Evolutionary conservation across 2,888 invertebrate species (phyloP), one percentile per base, ranked within the genome.

Genomic region (Volucella inanis): DNA sequence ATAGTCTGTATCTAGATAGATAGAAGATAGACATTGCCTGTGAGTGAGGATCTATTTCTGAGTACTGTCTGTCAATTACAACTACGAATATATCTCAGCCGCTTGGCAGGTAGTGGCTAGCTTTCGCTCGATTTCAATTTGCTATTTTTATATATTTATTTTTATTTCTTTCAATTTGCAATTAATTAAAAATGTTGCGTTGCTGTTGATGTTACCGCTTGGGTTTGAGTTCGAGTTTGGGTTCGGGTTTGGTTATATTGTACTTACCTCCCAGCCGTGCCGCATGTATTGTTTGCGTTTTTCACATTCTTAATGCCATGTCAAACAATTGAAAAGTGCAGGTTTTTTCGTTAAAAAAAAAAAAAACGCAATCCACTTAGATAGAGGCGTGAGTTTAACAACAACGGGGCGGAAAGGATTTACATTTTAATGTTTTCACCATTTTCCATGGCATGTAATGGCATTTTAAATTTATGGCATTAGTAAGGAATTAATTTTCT

Each of bases 271-370:
- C 1, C 47, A n/a, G 14, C 14, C 12, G 8, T 14, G 8, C 45
- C 12, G 18, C 52, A 45, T n/a, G 55, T 77, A 77, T 82, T 82
- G 72, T 83, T 72, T 47, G 54, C 52, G 65, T 43, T 59, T 72
- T 83, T 59, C 67, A 72, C 50, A 74, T 79, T 83, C 79, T 78
- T 64, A 78, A 62, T 78, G 78, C 83, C 31, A 78, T 64, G 67
- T 61, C 67, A 77, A 82, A 78, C 77, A 77, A 82, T 67, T 78
- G 8, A 11, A n/a, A 11, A 31, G 18, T 38, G 4, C 2, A 0
- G 14, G 39, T 18, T 39, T 38, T n/a, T 54, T 61, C 15, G 9
- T 9, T 22, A 22, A 22, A 18, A 1, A 18, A 18, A 18, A 18
- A 15, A 38, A 38, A 22, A 78, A 78, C 55, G 62, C 78, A 83